A percentile compares a stretch with the other conserved stretches of the same genome.
phyloP scores from a whole-genome alignment of 2,888 invertebrate species.

The Leptopilina myrica region DNA sequence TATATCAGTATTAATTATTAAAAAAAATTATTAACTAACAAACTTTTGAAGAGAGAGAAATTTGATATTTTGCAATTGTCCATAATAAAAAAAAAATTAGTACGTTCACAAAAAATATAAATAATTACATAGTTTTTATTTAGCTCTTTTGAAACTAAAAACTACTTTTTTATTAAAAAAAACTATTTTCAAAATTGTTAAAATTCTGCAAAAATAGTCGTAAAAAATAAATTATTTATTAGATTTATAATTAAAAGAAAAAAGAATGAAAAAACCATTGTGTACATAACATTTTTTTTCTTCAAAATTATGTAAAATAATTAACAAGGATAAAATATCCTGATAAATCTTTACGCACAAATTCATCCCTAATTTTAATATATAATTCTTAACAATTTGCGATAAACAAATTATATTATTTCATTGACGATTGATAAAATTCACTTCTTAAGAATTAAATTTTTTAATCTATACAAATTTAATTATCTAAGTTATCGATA shows the following conservation, averaged over 20 bases:
- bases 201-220: not conserved
- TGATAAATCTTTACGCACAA: not conserved
- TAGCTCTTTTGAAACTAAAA: no score
- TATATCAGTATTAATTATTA: no score
- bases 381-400: not conserved
- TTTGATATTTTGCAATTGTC: no score
- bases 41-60: no score
- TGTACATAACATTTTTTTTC: constrained; percentile 8
- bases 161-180: no score
- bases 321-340: constrained; percentile 26
- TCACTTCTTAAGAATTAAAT: not conserved
- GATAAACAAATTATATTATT: not conserved
- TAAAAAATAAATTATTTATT: constrained; percentile 36
- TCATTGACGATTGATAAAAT: not conserved
- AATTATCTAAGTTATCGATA: constrained; percentile 63
- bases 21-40: no score
- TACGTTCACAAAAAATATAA: no score
- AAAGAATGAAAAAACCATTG: not conserved
- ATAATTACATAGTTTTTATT: no score
- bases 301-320: not conserved
- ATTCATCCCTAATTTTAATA: not conserved
- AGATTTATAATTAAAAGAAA: not conserved
- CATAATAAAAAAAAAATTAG: no score
- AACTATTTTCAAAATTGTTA: no score
- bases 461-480: not conserved